These are phyloP conservation scores for Verasper variegatus DNA, from an alignment of 2,113 vertebrate species.

Conservation along the genomic window DNA sequence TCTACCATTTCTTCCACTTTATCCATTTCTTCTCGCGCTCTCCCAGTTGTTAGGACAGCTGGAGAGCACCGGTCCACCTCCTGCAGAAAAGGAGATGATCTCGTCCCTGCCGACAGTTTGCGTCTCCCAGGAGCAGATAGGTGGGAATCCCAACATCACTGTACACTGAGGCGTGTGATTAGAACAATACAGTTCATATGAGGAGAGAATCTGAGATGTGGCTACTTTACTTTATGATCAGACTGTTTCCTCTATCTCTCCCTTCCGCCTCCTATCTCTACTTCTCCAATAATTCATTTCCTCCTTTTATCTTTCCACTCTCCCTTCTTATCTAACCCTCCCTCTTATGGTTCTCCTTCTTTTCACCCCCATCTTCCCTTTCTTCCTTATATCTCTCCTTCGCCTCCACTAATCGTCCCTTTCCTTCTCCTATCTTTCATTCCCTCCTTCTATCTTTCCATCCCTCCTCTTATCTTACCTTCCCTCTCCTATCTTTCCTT, in stretches of 20 bases:
- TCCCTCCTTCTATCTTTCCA: too few species aligned
- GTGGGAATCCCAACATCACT: conserved; percentile 72
- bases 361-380: too few species aligned
- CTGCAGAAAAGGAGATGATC: conserved; percentile 92
- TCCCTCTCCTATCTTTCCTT: too few species aligned
- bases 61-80: conserved; percentile 90
- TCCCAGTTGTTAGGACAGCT: conserved; percentile 89
- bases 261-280: background rate
- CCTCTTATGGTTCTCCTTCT: too few species aligned
- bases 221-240: too few species aligned
- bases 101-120: conserved; percentile 89
- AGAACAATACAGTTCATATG: background rate
- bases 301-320: background rate
- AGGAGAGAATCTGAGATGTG: too few species aligned
- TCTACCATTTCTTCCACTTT: background rate
- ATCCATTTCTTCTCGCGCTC: conserved; percentile 6
- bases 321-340: too few species aligned
- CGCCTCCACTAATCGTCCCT: too few species aligned
- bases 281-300: background rate
- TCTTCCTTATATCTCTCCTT: too few species aligned
- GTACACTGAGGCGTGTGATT: background rate
- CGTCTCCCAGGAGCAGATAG: conserved; percentile 93
- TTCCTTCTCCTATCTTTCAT: too few species aligned
- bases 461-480: too few species aligned
- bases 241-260: background rate